Evolutionary conservation across 23 tunicate genomes (phyloP), one percentile per base, ranked within the genome.

Genomic region (Styela clava): DNA sequence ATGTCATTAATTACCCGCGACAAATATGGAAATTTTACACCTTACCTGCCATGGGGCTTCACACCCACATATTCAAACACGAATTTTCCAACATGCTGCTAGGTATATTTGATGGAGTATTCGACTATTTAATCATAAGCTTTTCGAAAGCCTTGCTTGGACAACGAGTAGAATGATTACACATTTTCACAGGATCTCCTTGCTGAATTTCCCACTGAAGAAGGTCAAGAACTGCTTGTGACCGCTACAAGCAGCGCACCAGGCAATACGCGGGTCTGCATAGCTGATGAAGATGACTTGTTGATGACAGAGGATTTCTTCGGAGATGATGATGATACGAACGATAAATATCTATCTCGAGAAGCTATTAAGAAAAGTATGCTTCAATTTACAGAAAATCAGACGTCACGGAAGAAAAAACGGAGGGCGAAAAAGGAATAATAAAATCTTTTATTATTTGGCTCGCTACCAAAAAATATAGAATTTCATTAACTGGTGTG

Each of bases 301-400:
- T 68, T 73, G 2, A 36, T 73, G 26, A 63, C 78, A 62, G 97
- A 91, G 61, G 85, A 91, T 77, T 91, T 91, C 69, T 69, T 91
- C 21, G 86, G 73, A 52, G 84, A 91, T 73, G 97, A 91, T 33
- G 90, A 91, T 63, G 81, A 76, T 25, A 79, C 68, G 44, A 91
- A 91, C 65, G 97, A 91, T 74, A 68, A 91, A 61, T 91, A 86
- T 63, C n/a, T 82, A 86, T 82, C 97, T 20, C 90, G 97, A 33
- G 97, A 86, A 33, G 61, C 65, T 33, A 91, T 91, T 31, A 85
- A 91, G 69, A 22, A 33, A 23, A 35, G 32, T 21, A 69, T 85
- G 78, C 35, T 24, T 31, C 36, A 83, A 30, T 35, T 79, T 61
- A 7, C 61, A 83, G 81, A 31, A 63, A 64, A 63, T 1, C 37